Conservation (phyloP, 1,140 invertebrate species). For the Prorops nasuta region DNA sequence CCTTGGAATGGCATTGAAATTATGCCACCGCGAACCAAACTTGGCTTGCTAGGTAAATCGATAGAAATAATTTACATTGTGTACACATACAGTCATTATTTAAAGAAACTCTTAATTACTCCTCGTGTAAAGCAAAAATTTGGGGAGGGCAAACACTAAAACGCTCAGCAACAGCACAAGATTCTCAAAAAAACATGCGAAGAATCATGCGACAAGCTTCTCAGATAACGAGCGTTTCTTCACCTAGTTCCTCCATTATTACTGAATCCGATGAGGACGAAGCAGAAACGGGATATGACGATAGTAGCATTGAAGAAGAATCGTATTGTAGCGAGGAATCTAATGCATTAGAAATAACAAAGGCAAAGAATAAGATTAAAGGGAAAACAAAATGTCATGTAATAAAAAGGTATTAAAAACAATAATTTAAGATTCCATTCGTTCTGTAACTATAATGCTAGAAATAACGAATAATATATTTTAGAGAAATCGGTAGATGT, state of each 20-base stretch:
- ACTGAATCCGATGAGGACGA: constrained; percentile 44
- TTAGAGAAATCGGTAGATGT: constrained; percentile 52
- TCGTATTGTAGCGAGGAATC: constrained; percentile 48
- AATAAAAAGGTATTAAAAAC: constrained; percentile 20
- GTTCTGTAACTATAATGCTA: background rate
- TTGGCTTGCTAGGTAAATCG: constrained; percentile 62
- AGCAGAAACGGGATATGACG: constrained; percentile 28
- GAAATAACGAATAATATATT: constrained; percentile 7
- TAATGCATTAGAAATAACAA: constrained; percentile 20
- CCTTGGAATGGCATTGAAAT: constrained; percentile 73
- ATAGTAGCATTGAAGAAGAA: constrained; percentile 45
- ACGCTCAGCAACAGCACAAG: constrained; percentile 31
- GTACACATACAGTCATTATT: background rate
- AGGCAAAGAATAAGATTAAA: constrained; percentile 24
- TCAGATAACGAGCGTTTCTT: constrained; percentile 35
- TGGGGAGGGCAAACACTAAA: constrained; percentile 44
- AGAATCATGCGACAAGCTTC: constrained; percentile 37
- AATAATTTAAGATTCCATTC: background rate
- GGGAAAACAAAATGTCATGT: constrained; percentile 21
- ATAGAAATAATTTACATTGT: constrained; percentile 14
- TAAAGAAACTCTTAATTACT: background rate
- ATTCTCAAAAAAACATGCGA: constrained; percentile 29
- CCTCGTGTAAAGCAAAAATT: constrained; percentile 39
- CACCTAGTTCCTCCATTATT: constrained; percentile 34
- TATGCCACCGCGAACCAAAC: constrained; percentile 60